Evolutionary conservation across 2,113 vertebrate genomes (phyloP), one percentile per base, ranked within the genome.

Genomic region (Xyliphius kryptos): DNA sequence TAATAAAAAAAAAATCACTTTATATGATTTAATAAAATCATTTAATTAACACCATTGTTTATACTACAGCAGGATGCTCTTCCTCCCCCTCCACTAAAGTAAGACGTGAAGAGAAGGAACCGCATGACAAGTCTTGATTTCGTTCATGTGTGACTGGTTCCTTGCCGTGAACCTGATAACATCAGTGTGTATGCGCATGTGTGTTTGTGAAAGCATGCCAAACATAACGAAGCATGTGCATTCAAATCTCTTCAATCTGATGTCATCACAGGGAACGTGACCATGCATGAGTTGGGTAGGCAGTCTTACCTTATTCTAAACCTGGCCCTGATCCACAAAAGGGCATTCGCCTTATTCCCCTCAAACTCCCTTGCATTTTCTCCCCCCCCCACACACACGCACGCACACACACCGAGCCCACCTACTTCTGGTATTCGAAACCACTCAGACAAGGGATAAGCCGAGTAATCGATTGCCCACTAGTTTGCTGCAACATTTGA

Each of bases 221-320:
- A 64, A 64, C 68, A 70, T 60, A 65, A 40, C 61, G 52, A 41
- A 59, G 55, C 68, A 9, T 64, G 68, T 59, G 51, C 55, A 46
- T 64, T 61, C 68, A 64, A 43, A 52, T 46, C 55, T 40, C 48
- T 56, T 36, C 20, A 54, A 41, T 7, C 54, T 68, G 66, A 66
- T 37, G 62, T 73, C 71, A 73, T 57, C 17, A n/a, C 26, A 40
- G 9, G 19, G 47, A 56, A 66, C 56, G 44, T 69, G 71, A 73
- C 50, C 14, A 51, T 61, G 62, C 71, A 73, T 7, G 66, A 61
- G 38, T 16, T 32, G 38, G 12, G 46, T 6, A 44, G 47, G 22
- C 61, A 48, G 43, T 21, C 53, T 65, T 49, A 14, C 41, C 41
- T 36, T 56, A 61, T 62, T 36, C 15, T 49, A 38, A 57, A 15